Percentiles rank a stretch among this genome's conserved stretches.
phyloP scores from a whole-genome alignment of 2,888 invertebrate species.

The Tethea ocularis region DNA sequence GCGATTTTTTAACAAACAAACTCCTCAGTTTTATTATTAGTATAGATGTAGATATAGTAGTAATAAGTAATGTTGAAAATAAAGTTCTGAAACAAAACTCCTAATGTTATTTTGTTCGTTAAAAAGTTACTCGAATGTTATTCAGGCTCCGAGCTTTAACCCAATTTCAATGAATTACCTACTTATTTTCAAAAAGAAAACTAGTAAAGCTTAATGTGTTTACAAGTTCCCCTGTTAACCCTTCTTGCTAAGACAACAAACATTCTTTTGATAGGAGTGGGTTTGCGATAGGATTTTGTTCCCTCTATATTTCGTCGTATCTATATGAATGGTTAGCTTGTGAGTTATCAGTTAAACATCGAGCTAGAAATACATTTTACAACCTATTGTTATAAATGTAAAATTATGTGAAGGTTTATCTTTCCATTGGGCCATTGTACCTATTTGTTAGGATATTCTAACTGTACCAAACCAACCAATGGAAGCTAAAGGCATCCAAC shows the following conservation, averaged over 20 bases:
- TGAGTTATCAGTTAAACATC: neutral
- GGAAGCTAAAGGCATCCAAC: too few relatives aligned
- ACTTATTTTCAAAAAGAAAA: neutral
- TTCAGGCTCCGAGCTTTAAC: neutral
- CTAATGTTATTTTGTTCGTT: neutral
- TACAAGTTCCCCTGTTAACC: neutral
- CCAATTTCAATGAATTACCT: slow-evolving; percentile 1
- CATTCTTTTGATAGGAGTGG: neutral
- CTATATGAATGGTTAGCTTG: neutral
- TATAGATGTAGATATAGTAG: too few relatives aligned
- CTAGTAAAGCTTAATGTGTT: slow-evolving; percentile 3
- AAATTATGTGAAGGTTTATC: too few relatives aligned
- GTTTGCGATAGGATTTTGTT: neutral
- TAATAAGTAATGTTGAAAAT: neutral
- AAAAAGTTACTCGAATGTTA: neutral
- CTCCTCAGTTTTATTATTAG: too few relatives aligned
- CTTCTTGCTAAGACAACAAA: neutral
- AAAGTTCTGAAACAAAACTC: neutral
- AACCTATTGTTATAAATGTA: too few relatives aligned
- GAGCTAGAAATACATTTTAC: too few relatives aligned
- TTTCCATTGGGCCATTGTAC: too few relatives aligned
- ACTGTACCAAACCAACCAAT: too few relatives aligned
- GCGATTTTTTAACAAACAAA: too few relatives aligned
- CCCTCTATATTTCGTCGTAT: neutral
- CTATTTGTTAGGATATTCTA: neutral